A percentile compares a stretch with the other conserved stretches of the same genome.
These are phyloP conservation scores for Polypedilum pembai DNA, from an alignment of 1,140 invertebrate species.

Conservation along the genomic window DNA sequence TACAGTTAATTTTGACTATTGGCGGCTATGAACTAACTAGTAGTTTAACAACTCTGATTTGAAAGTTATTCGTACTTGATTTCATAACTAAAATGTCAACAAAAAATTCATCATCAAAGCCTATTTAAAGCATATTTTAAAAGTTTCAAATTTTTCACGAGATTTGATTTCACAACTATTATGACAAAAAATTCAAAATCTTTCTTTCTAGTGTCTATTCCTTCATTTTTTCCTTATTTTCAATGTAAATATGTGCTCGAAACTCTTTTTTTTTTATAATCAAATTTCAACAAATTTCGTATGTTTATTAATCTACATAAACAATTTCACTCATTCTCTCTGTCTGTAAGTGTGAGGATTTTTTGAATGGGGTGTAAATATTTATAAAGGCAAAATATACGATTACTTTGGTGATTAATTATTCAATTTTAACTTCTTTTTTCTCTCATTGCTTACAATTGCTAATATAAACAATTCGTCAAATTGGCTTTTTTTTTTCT, in stretches of 20 bases:
- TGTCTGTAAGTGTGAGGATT: neutral
- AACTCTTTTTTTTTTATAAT: constrained; percentile 1
- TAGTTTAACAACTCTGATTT: too few relatives aligned
- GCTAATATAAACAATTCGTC: constrained; percentile 6
- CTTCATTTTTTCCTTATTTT: neutral
- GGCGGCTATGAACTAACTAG: too few relatives aligned
- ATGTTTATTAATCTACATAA: constrained; percentile 25
- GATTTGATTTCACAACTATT: too few relatives aligned
- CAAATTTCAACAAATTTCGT: constrained; percentile 23
- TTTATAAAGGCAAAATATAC: neutral
- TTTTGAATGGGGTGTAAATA: neutral
- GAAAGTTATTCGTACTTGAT: too few relatives aligned
- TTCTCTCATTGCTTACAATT: neutral
- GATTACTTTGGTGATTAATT: constrained; percentile 21
- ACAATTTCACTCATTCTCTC: neutral
- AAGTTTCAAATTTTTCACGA: too few relatives aligned
- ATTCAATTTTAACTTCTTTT: constrained; percentile 17
- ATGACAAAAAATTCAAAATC: too few relatives aligned
- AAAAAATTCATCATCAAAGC: too few relatives aligned
- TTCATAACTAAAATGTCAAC: too few relatives aligned
- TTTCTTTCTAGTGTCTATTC: too few relatives aligned
- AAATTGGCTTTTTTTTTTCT: neutral
- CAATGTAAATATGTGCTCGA: neutral
- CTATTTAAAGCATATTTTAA: too few relatives aligned
- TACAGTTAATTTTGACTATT: too few relatives aligned